These are phyloP conservation scores for Drosophila rufa DNA, from an alignment of 1,140 invertebrate genomes.

Conservation along the genomic window DNA sequence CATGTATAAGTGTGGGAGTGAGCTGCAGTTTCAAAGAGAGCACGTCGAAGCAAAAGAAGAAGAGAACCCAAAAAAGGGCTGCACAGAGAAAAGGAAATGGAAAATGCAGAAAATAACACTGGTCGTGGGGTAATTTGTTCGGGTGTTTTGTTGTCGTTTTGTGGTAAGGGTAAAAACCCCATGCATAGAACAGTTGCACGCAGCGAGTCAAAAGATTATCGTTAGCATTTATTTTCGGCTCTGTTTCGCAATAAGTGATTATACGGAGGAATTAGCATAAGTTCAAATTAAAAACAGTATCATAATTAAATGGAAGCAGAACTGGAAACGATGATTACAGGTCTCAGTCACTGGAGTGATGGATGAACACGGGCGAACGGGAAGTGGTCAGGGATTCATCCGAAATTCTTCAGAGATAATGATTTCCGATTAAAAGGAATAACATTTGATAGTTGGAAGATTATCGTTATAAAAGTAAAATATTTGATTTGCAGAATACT, in stretches of 20 bases:
- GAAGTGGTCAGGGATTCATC: neutral
- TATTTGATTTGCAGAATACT: too few species aligned
- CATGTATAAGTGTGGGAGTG: conserved; percentile 30
- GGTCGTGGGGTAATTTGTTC: conserved; percentile 23
- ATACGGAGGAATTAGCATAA: conserved; percentile 29
- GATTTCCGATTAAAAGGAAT: neutral
- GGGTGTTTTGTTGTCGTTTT: neutral
- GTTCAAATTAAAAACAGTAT: conserved; percentile 21
- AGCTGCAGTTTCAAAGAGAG: conserved; percentile 31
- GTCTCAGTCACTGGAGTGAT: conserved; percentile 4
- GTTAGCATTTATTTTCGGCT: conserved; percentile 40
- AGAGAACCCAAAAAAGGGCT: conserved; percentile 39
- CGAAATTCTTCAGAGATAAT: neutral
- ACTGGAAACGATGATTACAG: conserved; percentile 41
- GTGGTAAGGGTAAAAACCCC: conserved; percentile 15
- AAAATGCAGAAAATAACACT: conserved; percentile 45
- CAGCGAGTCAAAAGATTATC: conserved; percentile 43
- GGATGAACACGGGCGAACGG: neutral
- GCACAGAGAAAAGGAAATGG: conserved; percentile 8
- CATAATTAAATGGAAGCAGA: conserved; percentile 25
- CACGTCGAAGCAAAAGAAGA: neutral
- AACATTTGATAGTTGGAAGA: too few species aligned
- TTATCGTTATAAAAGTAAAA: too few species aligned
- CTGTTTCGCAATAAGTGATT: conserved; percentile 40
- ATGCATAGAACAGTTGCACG: conserved; percentile 34